A percentile compares a stretch with the other conserved stretches of the same genome.
Conservation (phyloP, 92 coral and sea anemone genomes). For the Nematostella vectensis region DNA sequence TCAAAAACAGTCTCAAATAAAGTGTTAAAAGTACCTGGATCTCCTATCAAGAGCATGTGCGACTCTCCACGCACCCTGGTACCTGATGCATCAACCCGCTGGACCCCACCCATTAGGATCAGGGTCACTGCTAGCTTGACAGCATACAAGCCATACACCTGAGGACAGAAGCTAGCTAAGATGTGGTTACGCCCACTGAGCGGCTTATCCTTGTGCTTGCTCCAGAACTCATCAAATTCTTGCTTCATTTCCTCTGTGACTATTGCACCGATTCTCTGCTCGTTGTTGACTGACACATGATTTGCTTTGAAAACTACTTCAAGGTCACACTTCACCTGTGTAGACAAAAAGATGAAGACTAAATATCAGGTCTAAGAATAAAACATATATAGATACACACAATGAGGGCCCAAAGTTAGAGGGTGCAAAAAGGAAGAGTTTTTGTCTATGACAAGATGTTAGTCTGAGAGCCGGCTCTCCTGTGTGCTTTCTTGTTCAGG, state of each 20-base stretch:
- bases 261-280: constrained; percentile 66
- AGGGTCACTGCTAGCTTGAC: constrained; percentile 85
- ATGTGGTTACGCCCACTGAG: constrained; percentile 82
- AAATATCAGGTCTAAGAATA: not conserved
- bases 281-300: constrained; percentile 88
- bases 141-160: constrained; percentile 89
- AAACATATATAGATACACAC: too few relatives aligned
- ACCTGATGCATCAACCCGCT: constrained; percentile 73
- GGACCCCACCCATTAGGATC: constrained; percentile 88
- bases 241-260: constrained; percentile 84
- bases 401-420: too few relatives aligned
- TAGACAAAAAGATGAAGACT: not conserved
- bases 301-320: constrained; percentile 90
- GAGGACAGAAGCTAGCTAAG: constrained; percentile 89
- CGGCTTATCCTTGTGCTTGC: constrained; percentile 44
- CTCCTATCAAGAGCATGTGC: constrained; percentile 89
- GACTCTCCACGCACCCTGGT: constrained; percentile 92
- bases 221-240: constrained; percentile 90
- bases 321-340: constrained; percentile 80
- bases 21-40: constrained; percentile 99
- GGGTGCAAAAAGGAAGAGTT: too few relatives aligned
- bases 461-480: too few relatives aligned
- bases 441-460: not conserved
- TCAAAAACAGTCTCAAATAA: too few relatives aligned
- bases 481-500: too few relatives aligned